Conservation (phyloP, 2,797 vertebrate genomes). For the Limnodromus scolopaceus region DNA sequence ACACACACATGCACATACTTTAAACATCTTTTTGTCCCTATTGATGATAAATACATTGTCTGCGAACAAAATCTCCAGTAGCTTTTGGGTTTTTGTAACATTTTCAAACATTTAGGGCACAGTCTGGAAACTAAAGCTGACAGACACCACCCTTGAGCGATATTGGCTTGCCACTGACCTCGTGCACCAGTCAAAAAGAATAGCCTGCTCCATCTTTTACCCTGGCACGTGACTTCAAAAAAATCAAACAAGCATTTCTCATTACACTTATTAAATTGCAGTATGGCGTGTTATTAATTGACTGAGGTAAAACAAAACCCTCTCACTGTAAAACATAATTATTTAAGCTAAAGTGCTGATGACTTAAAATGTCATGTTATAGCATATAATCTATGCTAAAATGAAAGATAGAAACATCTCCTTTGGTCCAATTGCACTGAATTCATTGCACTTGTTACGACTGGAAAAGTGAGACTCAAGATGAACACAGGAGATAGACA, state of each 20-base stretch:
- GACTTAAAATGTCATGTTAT: slow-evolving; percentile 51
- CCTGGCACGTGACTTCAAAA: slow-evolving; percentile 63
- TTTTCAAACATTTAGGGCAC: not conserved
- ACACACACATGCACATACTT: not conserved
- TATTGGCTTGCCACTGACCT: slow-evolving; percentile 6
- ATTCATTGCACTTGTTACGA: not conserved
- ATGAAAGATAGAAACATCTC: slow-evolving; percentile 29
- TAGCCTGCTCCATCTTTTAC: slow-evolving; percentile 26
- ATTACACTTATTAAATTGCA: slow-evolving; percentile 72
- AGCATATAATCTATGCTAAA: slow-evolving; percentile 36
- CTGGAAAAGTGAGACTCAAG: not conserved
- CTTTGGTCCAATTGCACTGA: not conserved
- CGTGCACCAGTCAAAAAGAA: slow-evolving; percentile 11
- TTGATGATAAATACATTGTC: not conserved
- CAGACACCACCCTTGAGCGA: slow-evolving; percentile 26
- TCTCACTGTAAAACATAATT: slow-evolving; percentile 52
- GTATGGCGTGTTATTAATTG: slow-evolving; percentile 59
- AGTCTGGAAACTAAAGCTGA: not conserved
- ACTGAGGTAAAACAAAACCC: slow-evolving; percentile 57
- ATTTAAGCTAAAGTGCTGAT: slow-evolving; percentile 68
- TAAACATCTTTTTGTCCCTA: not conserved
- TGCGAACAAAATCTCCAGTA: not conserved
- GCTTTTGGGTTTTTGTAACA: not conserved
- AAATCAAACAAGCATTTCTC: slow-evolving; percentile 64
- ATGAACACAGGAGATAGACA: not conserved